These are phyloP conservation scores for Brenthis ino DNA, from an alignment of 2,888 invertebrate genomes.

Conservation along the genomic window DNA sequence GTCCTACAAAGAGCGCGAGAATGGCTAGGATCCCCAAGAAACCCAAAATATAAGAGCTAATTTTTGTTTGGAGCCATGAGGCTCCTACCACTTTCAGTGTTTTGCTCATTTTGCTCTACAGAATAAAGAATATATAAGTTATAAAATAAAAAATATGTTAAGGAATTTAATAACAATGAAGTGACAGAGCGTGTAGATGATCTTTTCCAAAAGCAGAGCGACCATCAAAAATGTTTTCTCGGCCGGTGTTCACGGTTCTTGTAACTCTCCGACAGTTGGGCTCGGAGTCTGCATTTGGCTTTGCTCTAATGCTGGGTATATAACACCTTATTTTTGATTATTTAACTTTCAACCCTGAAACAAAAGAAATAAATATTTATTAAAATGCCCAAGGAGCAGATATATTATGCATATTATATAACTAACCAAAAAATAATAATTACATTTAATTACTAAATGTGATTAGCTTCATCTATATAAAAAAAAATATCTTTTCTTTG, in stretches of 20 bases:
- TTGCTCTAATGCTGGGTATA: conserved; percentile 49
- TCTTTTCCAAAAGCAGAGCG: conserved; percentile 69
- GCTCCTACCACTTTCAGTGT: conserved; percentile 91
- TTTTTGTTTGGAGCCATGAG: conserved; percentile 89
- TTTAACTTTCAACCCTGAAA: conserved; percentile 71
- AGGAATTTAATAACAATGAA: conserved; percentile 82
- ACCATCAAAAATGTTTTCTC: conserved; percentile 71
- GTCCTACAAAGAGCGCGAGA: conserved; percentile 86
- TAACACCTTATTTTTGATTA: conserved; percentile 55
- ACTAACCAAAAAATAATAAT: not conserved
- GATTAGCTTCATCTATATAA: not conserved
- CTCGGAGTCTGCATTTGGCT: conserved; percentile 67
- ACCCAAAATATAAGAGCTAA: conserved; percentile 87
- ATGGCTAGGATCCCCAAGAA: conserved; percentile 86
- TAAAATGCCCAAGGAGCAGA: not conserved
- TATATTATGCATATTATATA: not conserved
- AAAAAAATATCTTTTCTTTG: not conserved
- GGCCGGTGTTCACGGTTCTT: conserved; percentile 60
- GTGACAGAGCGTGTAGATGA: conserved; percentile 77
- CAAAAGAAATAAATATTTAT: conserved; percentile 47
- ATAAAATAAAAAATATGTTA: conserved; percentile 78
- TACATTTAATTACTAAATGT: too few relatives aligned
- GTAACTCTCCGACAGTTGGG: conserved; percentile 53
- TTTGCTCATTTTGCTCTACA: conserved; percentile 68
- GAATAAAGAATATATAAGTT: conserved; percentile 51